These are phyloP conservation scores for Chondrilla cf. caribensis DNA, from an alignment of 37 sponge, comb jelly and placozoan species.

Conservation along the genomic window DNA sequence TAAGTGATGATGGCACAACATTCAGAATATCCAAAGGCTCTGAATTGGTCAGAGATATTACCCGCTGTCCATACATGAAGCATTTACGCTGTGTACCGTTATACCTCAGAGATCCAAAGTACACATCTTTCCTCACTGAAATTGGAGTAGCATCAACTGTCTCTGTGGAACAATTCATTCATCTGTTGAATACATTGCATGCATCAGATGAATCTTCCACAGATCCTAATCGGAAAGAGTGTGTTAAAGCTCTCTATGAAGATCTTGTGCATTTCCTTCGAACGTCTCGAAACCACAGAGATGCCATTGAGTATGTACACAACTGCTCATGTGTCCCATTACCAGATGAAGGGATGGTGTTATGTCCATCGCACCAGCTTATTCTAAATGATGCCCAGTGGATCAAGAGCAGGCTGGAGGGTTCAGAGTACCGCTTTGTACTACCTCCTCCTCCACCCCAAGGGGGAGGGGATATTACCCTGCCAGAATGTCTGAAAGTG, in stretches of 20 bases:
- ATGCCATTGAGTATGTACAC: background rate
- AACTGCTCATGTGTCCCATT: background rate
- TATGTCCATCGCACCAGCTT: background rate
- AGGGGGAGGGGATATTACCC: constrained; percentile 6
- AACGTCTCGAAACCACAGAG: background rate
- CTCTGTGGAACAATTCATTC: background rate
- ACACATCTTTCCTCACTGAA: background rate
- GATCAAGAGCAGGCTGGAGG: background rate
- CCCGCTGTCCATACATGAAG: background rate
- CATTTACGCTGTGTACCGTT: background rate
- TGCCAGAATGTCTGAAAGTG: constrained; percentile 40
- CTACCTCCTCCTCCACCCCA: background rate
- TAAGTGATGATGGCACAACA: background rate
- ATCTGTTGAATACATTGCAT: background rate
- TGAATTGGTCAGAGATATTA: background rate
- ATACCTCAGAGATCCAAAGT: background rate
- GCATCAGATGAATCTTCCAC: background rate
- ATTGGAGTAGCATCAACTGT: background rate
- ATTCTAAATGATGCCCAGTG: constrained; percentile 22
- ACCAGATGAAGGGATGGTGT: background rate
- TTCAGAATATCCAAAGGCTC: background rate
- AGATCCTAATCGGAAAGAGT: background rate
- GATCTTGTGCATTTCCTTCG: background rate
- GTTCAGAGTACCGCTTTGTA: background rate
- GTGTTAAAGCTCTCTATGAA: background rate